Evolutionary conservation across 2,797 vertebrate genomes (phyloP).

Genomic region (Cyprinella venusta): DNA sequence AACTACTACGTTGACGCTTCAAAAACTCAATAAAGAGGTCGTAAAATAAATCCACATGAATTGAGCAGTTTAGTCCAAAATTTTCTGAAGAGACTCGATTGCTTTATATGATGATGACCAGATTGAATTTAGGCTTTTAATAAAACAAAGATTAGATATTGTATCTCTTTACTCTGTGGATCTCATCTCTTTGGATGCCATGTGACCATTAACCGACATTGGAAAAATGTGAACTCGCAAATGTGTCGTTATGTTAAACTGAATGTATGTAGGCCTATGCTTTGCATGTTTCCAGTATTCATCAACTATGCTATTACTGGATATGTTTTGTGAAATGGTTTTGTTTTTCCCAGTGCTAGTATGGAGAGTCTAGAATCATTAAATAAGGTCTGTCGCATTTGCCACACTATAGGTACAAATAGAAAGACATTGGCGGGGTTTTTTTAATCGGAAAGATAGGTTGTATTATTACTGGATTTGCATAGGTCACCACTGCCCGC

Average conservation of each 20-base stretch:
- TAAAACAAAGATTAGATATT: background rate
- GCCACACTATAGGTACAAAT: conserved; percentile 47
- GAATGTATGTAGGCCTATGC: background rate
- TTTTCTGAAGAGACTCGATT: too few relatives aligned
- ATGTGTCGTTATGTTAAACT: background rate
- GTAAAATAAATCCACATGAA: too few relatives aligned
- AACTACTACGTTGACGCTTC: too few relatives aligned
- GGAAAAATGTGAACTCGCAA: background rate
- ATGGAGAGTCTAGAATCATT: background rate
- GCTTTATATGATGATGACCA: too few relatives aligned
- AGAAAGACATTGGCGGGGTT: conserved; percentile 51
- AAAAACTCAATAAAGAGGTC: too few relatives aligned
- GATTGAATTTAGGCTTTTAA: too few relatives aligned
- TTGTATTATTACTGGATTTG: conserved; percentile 65
- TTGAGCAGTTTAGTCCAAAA: too few relatives aligned
- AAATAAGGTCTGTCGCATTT: conserved; percentile 35
- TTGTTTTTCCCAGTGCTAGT: background rate
- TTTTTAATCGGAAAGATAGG: conserved; percentile 62
- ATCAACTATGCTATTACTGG: background rate
- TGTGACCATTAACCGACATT: background rate
- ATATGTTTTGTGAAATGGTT: conserved; percentile 1
- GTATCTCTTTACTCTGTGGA: background rate
- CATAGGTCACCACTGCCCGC: conserved; percentile 55
- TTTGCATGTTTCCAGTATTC: conserved; percentile 26
- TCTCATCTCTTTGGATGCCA: too few relatives aligned